Base-by-base conservation (phyloP, 1,140 invertebrate genomes). In the Bursaphelenchus mucronatus region DNA sequence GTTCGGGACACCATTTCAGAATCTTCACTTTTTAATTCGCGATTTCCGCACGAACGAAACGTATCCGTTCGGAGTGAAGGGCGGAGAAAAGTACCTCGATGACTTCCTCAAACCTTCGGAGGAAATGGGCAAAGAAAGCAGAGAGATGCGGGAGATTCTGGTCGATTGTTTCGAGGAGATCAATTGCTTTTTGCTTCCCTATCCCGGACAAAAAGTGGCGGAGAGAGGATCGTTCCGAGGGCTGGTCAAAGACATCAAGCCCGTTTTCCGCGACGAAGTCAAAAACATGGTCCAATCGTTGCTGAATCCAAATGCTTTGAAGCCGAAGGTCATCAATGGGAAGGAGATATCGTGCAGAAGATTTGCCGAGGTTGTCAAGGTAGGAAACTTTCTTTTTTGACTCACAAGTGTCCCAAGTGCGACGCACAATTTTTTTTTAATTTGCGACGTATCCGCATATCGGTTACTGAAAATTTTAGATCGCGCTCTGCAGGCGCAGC, bases 1-100 rank as follows among this genome's bases (percentile, higher is more conserved):
- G 45, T 78, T 81, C 45, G 79, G 78, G 10, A 88, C 70, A 90
- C 90, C 94, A 5, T 97, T 97, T 83, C 94, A 79, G 78, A 61
- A 55, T 47, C 61, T 80, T 15, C 63, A 63, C 41, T 79, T 81
- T 57, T 62, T 81, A n/a, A 67, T 80, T 15, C 68, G 79, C 7
- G 78, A 80, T 44, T 80, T 81, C 61, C 79, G 79, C 61, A 56
- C 65, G 7, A 59, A 66, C 13, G 78, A 80, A 41, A 69, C 79
- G 43, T 68, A 61, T 46, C 59, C 62, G 11, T 80, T 75, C 55
- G 79, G 78, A 3, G 41, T 72, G 10, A 75, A 76, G 13, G 77
- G 78, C 19, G 78, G 78, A 3, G 55, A 63, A 10, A 45, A 56
- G 40, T 75, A 70, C 49, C 51, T 80, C 40, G 64, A 75, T 10